Base-by-base conservation (phyloP, 2,888 invertebrate genomes). In the Tetheella fluctuosa region DNA sequence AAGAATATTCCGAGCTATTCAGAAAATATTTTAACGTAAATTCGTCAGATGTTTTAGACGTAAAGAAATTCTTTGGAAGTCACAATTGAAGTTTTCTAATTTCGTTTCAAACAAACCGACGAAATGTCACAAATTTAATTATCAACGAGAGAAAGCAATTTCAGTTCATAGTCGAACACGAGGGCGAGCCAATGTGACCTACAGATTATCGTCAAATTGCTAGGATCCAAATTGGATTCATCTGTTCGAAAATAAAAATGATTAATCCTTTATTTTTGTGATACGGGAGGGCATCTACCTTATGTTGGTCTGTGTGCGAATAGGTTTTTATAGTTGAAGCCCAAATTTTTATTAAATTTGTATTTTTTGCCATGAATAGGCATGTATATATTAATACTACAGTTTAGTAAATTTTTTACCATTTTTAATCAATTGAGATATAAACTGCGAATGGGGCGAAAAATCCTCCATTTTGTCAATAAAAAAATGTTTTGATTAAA, bases 71-170 rank as follows among this genome's bases (percentile, higher is more conserved):
- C 68, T 54, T 59, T 57, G 60, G 54, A 62, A 64, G 52, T 62
- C 60, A 64, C 67, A 63, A 70, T 69, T 74, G 63, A 80, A 85
- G 77, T 84, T 85, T 83, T 77, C 73, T 81, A 83, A 84, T 86
- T 80, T 80, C 64, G 63, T 69, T 60, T 64, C 63, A 67, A 71
- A 70, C 69, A 66, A 20, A 48, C 70, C 63, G 71, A 48, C 20
- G 65, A 74, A 78, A 77, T 64, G 77, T 76, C 75, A 69, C 71
- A 71, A 81, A 80, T 82, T 80, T 79, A 81, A 82, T 84, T 82
- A 84, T 73, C 68, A 72, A 58, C 59, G 65, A 58, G 54, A 61
- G 58, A 54, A 59, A 61, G 55, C 58, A 59, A 60, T 66, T 68
- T 23, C n/a, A 30, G 54, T 56, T 25, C 39, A 59, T 57, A 54